These are phyloP conservation scores for Chymomyza caudatula DNA, from an alignment of 2,888 invertebrate species.

Conservation along the genomic window DNA sequence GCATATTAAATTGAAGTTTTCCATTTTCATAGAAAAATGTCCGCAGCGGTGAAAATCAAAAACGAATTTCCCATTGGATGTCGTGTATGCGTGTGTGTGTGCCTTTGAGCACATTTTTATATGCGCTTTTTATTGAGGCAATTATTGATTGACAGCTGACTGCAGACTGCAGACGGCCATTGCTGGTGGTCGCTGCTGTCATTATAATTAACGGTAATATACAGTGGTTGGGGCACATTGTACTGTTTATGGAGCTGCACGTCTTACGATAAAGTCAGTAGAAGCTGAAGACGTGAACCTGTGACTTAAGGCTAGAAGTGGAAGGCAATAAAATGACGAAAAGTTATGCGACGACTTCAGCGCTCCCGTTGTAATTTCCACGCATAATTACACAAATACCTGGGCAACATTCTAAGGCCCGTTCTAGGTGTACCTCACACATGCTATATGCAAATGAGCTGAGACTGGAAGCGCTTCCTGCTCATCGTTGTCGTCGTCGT, in stretches of 20 bases:
- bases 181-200: conserved; percentile 65
- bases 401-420: background rate
- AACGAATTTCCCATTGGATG: conserved; percentile 67
- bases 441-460: conserved; percentile 66
- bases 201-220: conserved; percentile 67
- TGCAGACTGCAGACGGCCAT: background rate
- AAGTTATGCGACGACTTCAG: conserved; percentile 44
- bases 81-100: background rate
- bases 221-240: conserved; percentile 40
- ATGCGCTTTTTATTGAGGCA: conserved; percentile 59
- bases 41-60: conserved; percentile 37
- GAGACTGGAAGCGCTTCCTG: conserved; percentile 43
- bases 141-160: conserved; percentile 57
- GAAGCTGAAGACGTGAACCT: no score
- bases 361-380: conserved; percentile 43
- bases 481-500: background rate
- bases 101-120: conserved; percentile 10
- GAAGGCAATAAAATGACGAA: conserved; percentile 38
- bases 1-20: conserved; percentile 50
- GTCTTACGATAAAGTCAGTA: conserved; percentile 50
- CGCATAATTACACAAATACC: conserved; percentile 69
- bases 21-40: background rate
- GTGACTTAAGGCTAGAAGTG: background rate
- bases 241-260: conserved; percentile 15
- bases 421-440: conserved; percentile 5